Evolutionary conservation across 2,797 vertebrate species (phyloP), one percentile per base, ranked within the genome.

Genomic region (Hydrophis major): DNA sequence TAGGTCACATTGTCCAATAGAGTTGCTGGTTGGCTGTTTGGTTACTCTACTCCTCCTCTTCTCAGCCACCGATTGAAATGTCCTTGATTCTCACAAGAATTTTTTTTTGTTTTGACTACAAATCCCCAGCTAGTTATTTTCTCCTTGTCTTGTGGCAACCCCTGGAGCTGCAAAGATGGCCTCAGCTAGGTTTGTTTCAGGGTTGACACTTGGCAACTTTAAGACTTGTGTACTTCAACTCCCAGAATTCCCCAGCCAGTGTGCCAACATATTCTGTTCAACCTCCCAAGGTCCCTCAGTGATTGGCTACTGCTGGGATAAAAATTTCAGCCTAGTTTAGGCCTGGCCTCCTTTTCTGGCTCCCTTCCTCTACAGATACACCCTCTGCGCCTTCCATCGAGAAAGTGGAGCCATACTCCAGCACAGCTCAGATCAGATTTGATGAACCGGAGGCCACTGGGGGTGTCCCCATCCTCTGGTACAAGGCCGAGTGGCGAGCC

Each of bases 391-490:
- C 99, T 2, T 97, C 97, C 95, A 98, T 99, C 66, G 97, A 97
- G 87, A 97, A 98, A 95, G 99, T 99, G 96, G 98, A 98, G 83
- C 98, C 99, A 0, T 99, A 99, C 94, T 99, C 99, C 91, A 99
- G 99, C 95, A 98, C 99, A 0, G 99, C 99, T 14, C 98, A 98
- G 96, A 97, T 99, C 95, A 97, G 98, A 94, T 99, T 99, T 11
- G 98, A 98, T 28, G 99, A 99, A 95, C 99, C 99, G 0, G 99
- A 99, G 92, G 98, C 99, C 93, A 98, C 97, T 0, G 99, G 99
- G 0, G 99, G 99, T 0, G 99, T 99, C 91, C 98, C 99, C 86
- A 98, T 99, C 93, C 98, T 99, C 94, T 98, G 96, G 89, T 99
- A 99, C 97, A 98, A 97, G 95, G 99, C 98, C 0, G 98, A 99